Evolutionary conservation across 2,888 invertebrate species (phyloP).

Genomic region (Lycaena phlaeas): DNA sequence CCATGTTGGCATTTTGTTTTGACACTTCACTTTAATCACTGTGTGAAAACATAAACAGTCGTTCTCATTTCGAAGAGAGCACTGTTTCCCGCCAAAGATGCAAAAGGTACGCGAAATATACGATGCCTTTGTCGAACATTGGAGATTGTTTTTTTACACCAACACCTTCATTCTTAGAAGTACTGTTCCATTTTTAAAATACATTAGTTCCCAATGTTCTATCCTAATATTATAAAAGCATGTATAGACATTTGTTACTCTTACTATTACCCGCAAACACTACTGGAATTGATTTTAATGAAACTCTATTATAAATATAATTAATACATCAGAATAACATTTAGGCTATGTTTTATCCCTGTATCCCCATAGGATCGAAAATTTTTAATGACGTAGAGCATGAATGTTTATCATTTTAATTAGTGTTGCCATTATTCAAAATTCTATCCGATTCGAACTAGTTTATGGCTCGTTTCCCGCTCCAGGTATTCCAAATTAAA

Average conservation of each 20-base stretch:
- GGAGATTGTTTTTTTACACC: slow-evolving; percentile 23
- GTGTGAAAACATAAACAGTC: slow-evolving; percentile 60
- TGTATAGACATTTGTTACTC: too few species aligned
- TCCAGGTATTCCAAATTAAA: slow-evolving; percentile 39
- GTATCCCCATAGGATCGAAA: too few species aligned
- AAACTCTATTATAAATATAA: too few species aligned
- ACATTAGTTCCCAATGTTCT: background rate
- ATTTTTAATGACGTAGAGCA: slow-evolving; percentile 9
- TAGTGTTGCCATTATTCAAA: slow-evolving; percentile 39
- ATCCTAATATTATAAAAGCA: too few species aligned
- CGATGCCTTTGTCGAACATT: slow-evolving; percentile 26
- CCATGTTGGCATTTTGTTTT: slow-evolving; percentile 58
- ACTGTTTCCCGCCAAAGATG: slow-evolving; percentile 31
- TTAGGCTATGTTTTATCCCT: too few species aligned
- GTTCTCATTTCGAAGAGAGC: slow-evolving; percentile 65
- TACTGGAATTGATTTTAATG: too few species aligned
- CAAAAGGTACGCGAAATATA: slow-evolving; percentile 37
- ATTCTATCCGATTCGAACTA: slow-evolving; percentile 27
- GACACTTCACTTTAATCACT: slow-evolving; percentile 72
- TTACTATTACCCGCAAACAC: too few species aligned
- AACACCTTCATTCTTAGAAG: slow-evolving; percentile 13
- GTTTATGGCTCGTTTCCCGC: slow-evolving; percentile 51
- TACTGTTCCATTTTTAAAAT: slow-evolving; percentile 5
- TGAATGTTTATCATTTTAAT: slow-evolving; percentile 23
- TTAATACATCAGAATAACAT: too few species aligned